phyloP scores from a whole-genome alignment of 2,113 vertebrate species.

The Siniperca chuatsi region DNA sequence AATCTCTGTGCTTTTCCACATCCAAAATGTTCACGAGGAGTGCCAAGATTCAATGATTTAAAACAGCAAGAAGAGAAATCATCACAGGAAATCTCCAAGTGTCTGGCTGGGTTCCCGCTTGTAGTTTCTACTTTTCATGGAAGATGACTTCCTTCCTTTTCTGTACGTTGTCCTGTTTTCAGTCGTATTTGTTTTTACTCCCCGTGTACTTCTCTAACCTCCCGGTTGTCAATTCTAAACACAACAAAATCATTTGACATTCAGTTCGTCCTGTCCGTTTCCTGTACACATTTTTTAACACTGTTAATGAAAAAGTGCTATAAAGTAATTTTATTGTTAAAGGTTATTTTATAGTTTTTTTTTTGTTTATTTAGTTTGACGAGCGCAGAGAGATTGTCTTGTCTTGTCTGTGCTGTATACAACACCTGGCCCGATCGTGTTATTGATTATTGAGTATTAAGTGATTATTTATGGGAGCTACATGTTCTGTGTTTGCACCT shows the following conservation, averaged over 20 bases:
- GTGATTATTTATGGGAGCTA: not conserved
- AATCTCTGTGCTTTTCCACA: too few species aligned
- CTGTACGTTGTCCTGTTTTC: not conserved
- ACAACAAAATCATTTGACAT: not conserved
- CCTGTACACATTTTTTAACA: not conserved
- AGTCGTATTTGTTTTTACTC: not conserved
- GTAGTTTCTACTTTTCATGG: too few species aligned
- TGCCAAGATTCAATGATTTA: too few species aligned
- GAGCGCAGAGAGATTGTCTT: too few species aligned
- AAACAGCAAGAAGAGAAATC: not conserved
- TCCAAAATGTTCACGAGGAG: too few species aligned
- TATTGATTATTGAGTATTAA: not conserved
- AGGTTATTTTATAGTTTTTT: too few species aligned
- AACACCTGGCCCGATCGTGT: not conserved
- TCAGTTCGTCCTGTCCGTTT: not conserved
- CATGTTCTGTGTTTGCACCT: too few species aligned
- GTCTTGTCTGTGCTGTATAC: not conserved
- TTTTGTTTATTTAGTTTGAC: too few species aligned
- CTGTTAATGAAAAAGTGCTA: not conserved
- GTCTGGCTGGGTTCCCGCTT: not conserved
- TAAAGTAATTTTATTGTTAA: too few species aligned
- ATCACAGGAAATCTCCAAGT: not conserved
- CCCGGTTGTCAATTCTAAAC: not conserved
- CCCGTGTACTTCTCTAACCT: not conserved
- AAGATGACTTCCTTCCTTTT: not conserved